Evolutionary conservation across 1,140 invertebrate species (phyloP), one percentile per base, ranked within the genome.

Genomic region (Cheumatopsyche charites): DNA sequence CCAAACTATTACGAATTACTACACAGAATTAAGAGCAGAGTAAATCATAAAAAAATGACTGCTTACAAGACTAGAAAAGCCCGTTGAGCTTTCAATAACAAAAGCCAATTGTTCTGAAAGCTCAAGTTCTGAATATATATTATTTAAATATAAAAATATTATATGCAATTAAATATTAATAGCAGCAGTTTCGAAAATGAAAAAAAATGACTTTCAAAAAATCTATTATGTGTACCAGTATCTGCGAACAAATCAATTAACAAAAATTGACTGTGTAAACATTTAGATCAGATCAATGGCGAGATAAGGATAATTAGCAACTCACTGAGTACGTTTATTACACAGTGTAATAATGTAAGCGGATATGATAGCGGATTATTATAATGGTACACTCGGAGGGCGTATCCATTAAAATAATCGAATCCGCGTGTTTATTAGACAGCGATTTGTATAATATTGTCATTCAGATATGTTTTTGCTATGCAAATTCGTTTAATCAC

Each of bases 381-480:
- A 36, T 36, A 36, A 9, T 17, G 47, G 47, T 52, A 52, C 47
- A 52, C 47, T 52, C 55, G 23, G 55, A 58, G 23, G 55, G 55
- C 55, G 55, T 58, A 58, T 58, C 21, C 55, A 58, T 58, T 58
- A 58, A 58, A 58, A 58, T 58, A 58, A 58, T 58, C 55, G 55
- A 58, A 58, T 58, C 55, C 55, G 55, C 21, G 55, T 58, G 55
- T 58, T 58, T 58, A 58, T 58, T 58, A 58, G 55, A 26, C 55
- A 9, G 23, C 55, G 25, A 25, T 58, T 58, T 58, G 55, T 58
- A 25, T 58, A 25, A 58, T 26, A 26, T 25, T 58, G 55, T 58
- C 55, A 19, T 58, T 26, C 55, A 19, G 2, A 12, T 58, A 25
- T 7, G 15, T 52, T 52, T 58, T 3, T 7, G 25, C 23, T 2